Evolutionary conservation across 2,888 invertebrate species (phyloP).

Genomic region (Danaus chrysippus): DNA sequence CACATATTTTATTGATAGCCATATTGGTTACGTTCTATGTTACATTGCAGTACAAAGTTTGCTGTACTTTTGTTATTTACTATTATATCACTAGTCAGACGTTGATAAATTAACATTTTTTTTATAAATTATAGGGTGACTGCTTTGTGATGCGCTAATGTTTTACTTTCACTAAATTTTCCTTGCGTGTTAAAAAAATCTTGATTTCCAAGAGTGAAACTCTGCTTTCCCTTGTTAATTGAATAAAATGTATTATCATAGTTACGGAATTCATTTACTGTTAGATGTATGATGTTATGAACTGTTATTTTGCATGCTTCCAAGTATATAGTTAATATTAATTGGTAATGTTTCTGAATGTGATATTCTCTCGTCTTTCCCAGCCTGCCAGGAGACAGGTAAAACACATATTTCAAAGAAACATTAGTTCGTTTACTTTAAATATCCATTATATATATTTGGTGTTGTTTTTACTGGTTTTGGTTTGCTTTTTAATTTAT

Average conservation of each 20-base stretch:
- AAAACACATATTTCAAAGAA: conserved; percentile 36
- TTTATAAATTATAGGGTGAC: conserved; percentile 20
- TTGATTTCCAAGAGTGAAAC: conserved; percentile 70
- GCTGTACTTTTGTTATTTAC: too few relatives aligned
- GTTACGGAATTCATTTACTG: conserved; percentile 33
- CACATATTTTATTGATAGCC: neutral
- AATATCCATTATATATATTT: conserved; percentile 35
- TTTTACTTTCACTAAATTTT: conserved; percentile 48
- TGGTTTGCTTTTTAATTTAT: conserved; percentile 10
- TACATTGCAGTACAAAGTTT: too few relatives aligned
- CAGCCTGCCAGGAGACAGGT: conserved; percentile 81
- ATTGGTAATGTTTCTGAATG: conserved; percentile 77
- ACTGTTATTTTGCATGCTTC: conserved; percentile 53
- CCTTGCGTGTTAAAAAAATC: conserved; percentile 75
- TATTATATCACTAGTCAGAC: too few relatives aligned
- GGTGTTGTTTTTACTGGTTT: conserved; percentile 17
- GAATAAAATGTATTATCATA: conserved; percentile 53
- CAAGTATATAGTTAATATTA: conserved; percentile 63
- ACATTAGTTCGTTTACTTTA: conserved; percentile 22
- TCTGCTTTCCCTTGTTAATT: conserved; percentile 71
- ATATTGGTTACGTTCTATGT: too few relatives aligned
- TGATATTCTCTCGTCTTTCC: conserved; percentile 77
- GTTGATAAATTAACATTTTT: conserved; percentile 6
- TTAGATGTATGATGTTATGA: conserved; percentile 15
- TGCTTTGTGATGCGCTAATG: conserved; percentile 21